phyloP scores from a whole-genome alignment of 2,113 vertebrate species.

The Phalacrocorax aristotelis region DNA sequence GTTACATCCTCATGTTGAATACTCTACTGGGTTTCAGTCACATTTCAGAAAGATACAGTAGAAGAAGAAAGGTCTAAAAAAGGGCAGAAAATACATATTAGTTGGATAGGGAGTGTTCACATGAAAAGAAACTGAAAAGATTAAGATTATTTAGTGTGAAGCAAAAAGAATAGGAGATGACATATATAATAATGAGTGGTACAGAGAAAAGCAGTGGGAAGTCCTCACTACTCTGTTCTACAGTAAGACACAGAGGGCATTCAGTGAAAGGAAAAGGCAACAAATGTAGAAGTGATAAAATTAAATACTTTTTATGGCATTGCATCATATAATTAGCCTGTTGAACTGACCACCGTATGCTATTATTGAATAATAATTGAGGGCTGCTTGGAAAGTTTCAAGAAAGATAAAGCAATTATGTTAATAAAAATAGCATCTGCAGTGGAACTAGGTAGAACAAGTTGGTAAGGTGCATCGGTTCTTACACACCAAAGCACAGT shows the following conservation, averaged over 20 bases:
- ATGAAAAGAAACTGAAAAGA: constrained; percentile 59
- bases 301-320: constrained; percentile 36
- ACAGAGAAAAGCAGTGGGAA: constrained; percentile 19
- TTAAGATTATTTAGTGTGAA: constrained; percentile 57
- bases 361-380: constrained; percentile 65
- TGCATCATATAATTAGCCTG: constrained; percentile 63
- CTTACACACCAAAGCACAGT: background rate
- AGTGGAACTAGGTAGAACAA: background rate
- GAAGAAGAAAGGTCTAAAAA: constrained; percentile 50
- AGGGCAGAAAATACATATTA: constrained; percentile 58
- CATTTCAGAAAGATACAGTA: constrained; percentile 25
- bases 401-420: constrained; percentile 47
- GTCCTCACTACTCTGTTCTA: background rate
- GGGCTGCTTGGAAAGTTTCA: constrained; percentile 49
- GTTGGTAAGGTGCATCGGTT: background rate
- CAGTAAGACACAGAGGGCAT: constrained; percentile 22
- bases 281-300: constrained; percentile 42
- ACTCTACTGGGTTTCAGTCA: background rate
- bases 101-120: constrained; percentile 16
- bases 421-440: constrained; percentile 25
- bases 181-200: constrained; percentile 49
- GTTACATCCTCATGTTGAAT: constrained; percentile 46
- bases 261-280: constrained; percentile 24
- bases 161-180: constrained; percentile 53
- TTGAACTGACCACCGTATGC: constrained; percentile 52